phyloP scores from a whole-genome alignment of 2,797 vertebrate species.

The Helicolenus hilgendorfi region DNA sequence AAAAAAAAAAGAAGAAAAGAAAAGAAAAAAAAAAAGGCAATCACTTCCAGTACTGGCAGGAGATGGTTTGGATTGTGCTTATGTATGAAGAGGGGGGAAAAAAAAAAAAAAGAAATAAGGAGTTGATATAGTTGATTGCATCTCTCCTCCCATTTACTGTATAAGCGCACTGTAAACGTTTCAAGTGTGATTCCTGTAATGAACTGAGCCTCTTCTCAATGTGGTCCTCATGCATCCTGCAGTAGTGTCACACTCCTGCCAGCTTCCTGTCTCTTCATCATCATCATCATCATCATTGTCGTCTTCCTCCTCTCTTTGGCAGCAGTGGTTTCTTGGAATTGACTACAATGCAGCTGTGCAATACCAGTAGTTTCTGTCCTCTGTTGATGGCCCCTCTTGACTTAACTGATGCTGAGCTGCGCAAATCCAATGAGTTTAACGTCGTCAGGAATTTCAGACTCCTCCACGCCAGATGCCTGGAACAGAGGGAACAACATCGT shows the following conservation, averaged over 20 bases:
- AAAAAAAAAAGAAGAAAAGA: constrained; percentile 57
- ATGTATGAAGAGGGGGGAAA: constrained; percentile 63
- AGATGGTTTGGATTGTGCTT: constrained; percentile 87
- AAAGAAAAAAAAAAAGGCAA: constrained; percentile 89
- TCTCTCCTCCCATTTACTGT: constrained; percentile 77
- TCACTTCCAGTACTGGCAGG: constrained; percentile 87
- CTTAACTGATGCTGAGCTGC: constrained; percentile 98
- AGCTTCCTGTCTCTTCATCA: constrained; percentile 47
- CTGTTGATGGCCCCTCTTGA: constrained; percentile 57
- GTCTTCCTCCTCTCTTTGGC: constrained; percentile 92
- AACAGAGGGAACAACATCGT: constrained; percentile 38
- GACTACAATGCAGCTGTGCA: constrained; percentile 86
- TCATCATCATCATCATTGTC: constrained; percentile 49
- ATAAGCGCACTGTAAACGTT: constrained; percentile 89
- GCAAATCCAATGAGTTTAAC: constrained; percentile 97
- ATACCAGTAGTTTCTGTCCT: constrained; percentile 79
- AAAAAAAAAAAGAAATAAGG: constrained; percentile 53
- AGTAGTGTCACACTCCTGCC: constrained; percentile 85
- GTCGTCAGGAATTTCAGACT: constrained; percentile 96
- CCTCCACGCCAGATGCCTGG: constrained; percentile 95
- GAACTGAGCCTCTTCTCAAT: constrained; percentile 68
- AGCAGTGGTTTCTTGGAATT: constrained; percentile 93
- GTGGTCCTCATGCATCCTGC: constrained; percentile 88
- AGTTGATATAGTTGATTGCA: constrained; percentile 81
- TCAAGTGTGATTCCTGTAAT: constrained; percentile 88